phyloP scores from a whole-genome alignment of 2,888 invertebrate species.

The Heliconius ismenius region DNA sequence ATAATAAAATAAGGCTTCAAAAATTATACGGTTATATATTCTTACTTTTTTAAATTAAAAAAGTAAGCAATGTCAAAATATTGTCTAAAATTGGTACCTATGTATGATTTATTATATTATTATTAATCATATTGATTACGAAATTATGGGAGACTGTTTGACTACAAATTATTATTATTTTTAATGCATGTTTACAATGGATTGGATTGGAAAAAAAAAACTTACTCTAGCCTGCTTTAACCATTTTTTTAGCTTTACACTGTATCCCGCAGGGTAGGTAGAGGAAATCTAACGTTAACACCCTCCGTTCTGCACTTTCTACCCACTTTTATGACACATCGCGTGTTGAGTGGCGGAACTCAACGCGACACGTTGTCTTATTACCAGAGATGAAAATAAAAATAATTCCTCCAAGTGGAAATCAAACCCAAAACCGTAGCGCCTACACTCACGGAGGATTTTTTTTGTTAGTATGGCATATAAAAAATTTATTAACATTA shows the following conservation, averaged over 20 bases:
- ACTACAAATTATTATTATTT: too few relatives aligned
- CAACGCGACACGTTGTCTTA: too few relatives aligned
- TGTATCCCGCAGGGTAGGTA: neutral
- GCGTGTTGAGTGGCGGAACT: neutral
- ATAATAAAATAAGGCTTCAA: neutral
- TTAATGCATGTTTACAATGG: too few relatives aligned
- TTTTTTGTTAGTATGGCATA: neutral
- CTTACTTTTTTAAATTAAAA: conserved; percentile 9
- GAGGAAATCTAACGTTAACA: neutral
- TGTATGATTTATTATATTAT: too few relatives aligned
- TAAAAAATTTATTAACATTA: neutral
- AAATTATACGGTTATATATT: neutral
- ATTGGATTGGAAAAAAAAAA: too few relatives aligned
- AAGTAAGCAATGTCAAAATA: conserved; percentile 6
- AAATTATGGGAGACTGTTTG: too few relatives aligned
- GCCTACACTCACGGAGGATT: too few relatives aligned
- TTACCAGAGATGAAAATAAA: neutral
- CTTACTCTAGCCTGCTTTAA: neutral
- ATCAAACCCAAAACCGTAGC: neutral
- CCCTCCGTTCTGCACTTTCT: neutral
- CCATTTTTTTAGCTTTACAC: neutral
- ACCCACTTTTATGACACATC: neutral
- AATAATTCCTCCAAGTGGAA: neutral
- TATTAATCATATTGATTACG: too few relatives aligned
- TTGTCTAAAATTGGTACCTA: neutral